Percentiles rank a stretch among this genome's conserved stretches.
These are phyloP conservation scores for Sitobion miscanthi DNA, from an alignment of 1,140 invertebrate genomes.

Conservation along the genomic window DNA sequence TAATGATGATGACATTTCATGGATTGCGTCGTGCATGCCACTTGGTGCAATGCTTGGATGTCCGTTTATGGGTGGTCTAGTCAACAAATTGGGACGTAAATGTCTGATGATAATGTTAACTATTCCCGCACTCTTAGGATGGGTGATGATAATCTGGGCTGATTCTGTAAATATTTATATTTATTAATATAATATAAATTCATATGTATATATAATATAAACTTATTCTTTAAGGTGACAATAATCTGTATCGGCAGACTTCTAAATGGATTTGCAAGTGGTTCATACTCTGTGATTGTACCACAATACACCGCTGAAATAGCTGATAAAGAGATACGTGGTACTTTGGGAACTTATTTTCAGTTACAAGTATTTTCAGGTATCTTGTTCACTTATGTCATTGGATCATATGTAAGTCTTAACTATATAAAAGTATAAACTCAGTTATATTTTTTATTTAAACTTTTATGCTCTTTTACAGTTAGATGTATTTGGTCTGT, in stretches of 20 bases:
- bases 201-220: not conserved
- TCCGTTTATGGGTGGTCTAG: conserved; percentile 59
- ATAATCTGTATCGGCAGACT: conserved; percentile 77
- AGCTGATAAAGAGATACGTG: conserved; percentile 77
- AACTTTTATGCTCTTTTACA: conserved; percentile 58
- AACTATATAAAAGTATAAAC: not conserved
- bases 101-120: conserved; percentile 74
- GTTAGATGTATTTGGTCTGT: conserved; percentile 71
- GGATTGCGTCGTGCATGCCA: conserved; percentile 75
- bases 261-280: conserved; percentile 75
- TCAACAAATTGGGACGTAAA: conserved; percentile 79
- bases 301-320: conserved; percentile 86
- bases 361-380: conserved; percentile 71
- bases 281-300: conserved; percentile 77
- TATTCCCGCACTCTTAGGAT: conserved; percentile 77
- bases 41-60: conserved; percentile 69
- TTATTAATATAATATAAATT: no score
- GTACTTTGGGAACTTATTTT: conserved; percentile 66
- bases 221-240: conserved; percentile 62
- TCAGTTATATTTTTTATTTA: conserved; percentile 39
- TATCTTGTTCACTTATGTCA: conserved; percentile 69
- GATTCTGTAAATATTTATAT: conserved; percentile 63
- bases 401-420: conserved; percentile 63
- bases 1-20: conserved; percentile 68
- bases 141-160: conserved; percentile 75